Base-by-base conservation (phyloP, 2,888 invertebrate genomes). In the Drosophila koepferae region DNA sequence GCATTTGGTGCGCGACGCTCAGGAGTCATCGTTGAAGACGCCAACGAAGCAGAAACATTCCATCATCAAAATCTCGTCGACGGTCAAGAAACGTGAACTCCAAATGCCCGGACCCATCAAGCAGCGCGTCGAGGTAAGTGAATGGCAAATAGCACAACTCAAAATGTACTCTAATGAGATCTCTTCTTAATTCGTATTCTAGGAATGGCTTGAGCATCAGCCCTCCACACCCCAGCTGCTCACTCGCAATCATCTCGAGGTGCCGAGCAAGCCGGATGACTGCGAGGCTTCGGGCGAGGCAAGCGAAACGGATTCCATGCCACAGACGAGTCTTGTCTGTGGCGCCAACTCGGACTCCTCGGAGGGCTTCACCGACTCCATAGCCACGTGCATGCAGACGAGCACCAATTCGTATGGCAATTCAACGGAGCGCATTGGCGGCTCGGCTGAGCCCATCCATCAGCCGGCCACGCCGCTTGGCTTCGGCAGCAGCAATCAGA, bases 251-350 rank as follows among this genome's bases (percentile, higher is more conserved):
- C 69, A 70, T 53, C 77, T 84, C 14, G 76, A 74, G 66, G 58
- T 66, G 23, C 56, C 77, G 5, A 51, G 53, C 56, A 88, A 88
- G 51, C 84, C 89, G 49, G 93, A 93, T 64, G 93, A 93, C 92
- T 97, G 97, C 92, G 98, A 98, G 91, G 98, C 98, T 0, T 98
- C 97, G 68, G 97, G 97, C 16, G 98, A 98, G 93, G 97, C 97
- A 81, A 97, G 97, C 49, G 93, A 93, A 83, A 92, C 92, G 4
- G 93, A 93, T 80, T 93, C 93, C 20, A 84, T 95, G 59, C 96
- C 96, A 74, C 93, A 86, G 10, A 93, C 54, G 23, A 40, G 28
- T 40, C 54, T 41, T 0, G 66, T 46, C 0, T 81, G 78, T 6
- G 86, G 72, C 1, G 95, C 95, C 58, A 58, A 58, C 56, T 96